A percentile compares a stretch with the other conserved stretches of the same genome.
Conservation (phyloP, 2,888 invertebrate genomes). For the Agrochola litura region DNA sequence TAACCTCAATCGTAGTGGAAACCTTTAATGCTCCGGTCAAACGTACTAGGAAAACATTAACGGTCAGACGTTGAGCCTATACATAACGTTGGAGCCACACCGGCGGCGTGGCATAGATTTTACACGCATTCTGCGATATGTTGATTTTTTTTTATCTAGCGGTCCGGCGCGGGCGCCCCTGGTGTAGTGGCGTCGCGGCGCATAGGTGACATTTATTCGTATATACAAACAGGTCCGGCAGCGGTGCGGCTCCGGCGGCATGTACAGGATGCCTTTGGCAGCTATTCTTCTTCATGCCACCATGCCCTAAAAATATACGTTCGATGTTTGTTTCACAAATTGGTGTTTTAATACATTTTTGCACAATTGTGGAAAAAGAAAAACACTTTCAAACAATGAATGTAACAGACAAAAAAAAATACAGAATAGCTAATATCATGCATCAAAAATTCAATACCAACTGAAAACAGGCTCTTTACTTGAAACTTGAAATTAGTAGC, state of each 20-base stretch:
- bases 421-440: no score
- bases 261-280: no score
- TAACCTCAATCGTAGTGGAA: not conserved
- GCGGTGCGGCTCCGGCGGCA: no score
- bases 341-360: not conserved
- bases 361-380: not conserved
- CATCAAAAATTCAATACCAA: not conserved
- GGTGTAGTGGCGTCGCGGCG: no score
- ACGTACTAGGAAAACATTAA: slow-evolving; percentile 39
- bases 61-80: not conserved
- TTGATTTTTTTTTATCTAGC: no score
- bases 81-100: no score
- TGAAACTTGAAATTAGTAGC: not conserved
- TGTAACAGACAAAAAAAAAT: not conserved
- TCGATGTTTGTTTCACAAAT: not conserved
- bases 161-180: no score
- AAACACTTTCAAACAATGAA: not conserved
- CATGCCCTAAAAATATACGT: not conserved
- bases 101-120: no score
- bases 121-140: no score
- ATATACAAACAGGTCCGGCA: no score
- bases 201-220: no score
- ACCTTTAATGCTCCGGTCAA: slow-evolving; percentile 36
- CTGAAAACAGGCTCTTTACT: not conserved
- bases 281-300: not conserved